Evolutionary conservation across 1,140 invertebrate genomes (phyloP).

Genomic region (Aleiodes sp.): DNA sequence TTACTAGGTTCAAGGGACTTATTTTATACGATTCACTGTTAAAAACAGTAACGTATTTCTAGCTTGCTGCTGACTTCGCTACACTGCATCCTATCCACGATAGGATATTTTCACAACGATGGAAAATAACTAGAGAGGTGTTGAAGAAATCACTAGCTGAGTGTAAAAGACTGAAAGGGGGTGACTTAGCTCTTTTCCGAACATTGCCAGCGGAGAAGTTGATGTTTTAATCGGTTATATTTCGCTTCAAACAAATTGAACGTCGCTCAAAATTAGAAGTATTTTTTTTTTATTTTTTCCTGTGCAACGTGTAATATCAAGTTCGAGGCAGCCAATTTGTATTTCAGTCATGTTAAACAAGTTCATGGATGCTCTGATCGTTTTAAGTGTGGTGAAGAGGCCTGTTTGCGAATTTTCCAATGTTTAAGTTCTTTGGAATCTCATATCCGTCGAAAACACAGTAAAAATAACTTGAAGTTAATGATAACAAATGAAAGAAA

Average conservation of each 20-base stretch:
- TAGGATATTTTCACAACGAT: conserved; percentile 3
- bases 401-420: conserved; percentile 28
- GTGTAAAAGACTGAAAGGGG: conserved; percentile 15
- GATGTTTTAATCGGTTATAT: too few relatives aligned
- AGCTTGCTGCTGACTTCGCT: conserved; percentile 14
- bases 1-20: neutral
- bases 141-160: neutral
- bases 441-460: conserved; percentile 22
- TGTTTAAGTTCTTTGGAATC: neutral
- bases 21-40: neutral
- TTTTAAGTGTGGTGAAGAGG: conserved; percentile 11
- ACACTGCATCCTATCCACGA: neutral
- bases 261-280: too few relatives aligned
- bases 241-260: too few relatives aligned
- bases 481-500: too few relatives aligned
- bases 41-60: conserved; percentile 2
- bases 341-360: too few relatives aligned
- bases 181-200: neutral
- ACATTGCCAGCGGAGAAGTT: conserved; percentile 23
- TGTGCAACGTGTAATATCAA: too few relatives aligned
- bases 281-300: too few relatives aligned
- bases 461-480: neutral
- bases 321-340: too few relatives aligned
- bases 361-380: too few relatives aligned
- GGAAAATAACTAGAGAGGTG: conserved; percentile 12